A percentile compares a stretch with the other conserved stretches of the same genome.
Evolutionary conservation across 2,113 vertebrate genomes (phyloP).

Genomic region (Eulemur rufifrons): DNA sequence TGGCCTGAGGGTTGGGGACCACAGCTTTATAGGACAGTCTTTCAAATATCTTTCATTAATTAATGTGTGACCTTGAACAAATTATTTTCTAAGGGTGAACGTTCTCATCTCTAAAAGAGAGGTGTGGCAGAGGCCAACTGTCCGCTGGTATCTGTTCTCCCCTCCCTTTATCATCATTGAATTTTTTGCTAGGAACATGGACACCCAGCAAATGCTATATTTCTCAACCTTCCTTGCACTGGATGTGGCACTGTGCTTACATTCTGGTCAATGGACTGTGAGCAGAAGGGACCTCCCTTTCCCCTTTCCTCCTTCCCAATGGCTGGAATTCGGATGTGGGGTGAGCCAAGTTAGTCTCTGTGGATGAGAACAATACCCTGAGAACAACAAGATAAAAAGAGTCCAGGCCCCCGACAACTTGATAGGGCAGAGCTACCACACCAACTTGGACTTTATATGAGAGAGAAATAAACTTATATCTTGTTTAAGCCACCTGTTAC

Average conservation of each 20-base stretch:
- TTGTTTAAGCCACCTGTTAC: neutral
- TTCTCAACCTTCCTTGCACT: neutral
- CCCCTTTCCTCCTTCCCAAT: neutral
- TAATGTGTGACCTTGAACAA: neutral
- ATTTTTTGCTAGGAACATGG: neutral
- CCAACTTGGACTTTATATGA: neutral
- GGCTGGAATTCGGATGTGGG: neutral
- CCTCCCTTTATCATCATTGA: neutral
- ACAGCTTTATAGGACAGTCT: neutral
- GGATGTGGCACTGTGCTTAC: neutral
- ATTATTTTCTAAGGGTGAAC: neutral
- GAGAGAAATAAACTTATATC: neutral
- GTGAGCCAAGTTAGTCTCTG: neutral
- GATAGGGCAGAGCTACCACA: neutral
- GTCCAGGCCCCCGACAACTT: neutral
- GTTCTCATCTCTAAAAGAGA: neutral
- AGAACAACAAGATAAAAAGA: neutral
- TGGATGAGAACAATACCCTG: neutral
- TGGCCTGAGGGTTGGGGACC: no score
- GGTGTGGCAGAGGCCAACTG: neutral
- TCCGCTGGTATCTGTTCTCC: neutral
- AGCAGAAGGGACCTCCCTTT: neutral
- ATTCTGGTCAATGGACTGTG: neutral
- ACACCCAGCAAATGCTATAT: neutral
- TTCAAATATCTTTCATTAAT: neutral